phyloP scores from a whole-genome alignment of 2,797 vertebrate species.

The Sebastes matsubarae region DNA sequence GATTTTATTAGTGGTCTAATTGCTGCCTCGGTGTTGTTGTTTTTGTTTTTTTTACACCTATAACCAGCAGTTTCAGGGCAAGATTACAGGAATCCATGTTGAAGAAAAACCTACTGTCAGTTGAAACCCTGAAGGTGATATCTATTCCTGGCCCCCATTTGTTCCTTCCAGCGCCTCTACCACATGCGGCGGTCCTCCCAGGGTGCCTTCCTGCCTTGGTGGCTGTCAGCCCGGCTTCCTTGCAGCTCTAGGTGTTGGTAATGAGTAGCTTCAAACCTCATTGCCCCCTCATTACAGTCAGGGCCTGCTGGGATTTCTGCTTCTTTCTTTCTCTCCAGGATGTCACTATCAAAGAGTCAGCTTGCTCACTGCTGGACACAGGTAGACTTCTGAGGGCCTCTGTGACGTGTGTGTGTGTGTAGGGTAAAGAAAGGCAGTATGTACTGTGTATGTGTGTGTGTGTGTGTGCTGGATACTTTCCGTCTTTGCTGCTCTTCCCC shows the following conservation, averaged over 20 bases:
- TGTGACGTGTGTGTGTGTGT: neutral
- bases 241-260: conserved; percentile 57
- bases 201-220: conserved; percentile 36
- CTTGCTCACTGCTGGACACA: conserved; percentile 39
- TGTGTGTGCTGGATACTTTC: neutral
- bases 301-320: conserved; percentile 58
- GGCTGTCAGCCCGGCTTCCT: conserved; percentile 45
- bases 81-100: conserved; percentile 25
- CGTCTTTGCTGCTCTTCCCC: neutral
- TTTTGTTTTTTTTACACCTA: neutral
- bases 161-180: conserved; percentile 42
- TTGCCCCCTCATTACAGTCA: conserved; percentile 72
- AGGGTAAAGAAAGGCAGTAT: neutral
- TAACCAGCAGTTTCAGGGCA: neutral
- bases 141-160: conserved; percentile 63
- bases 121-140: conserved; percentile 28
- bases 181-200: conserved; percentile 33
- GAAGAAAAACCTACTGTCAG: conserved; percentile 17
- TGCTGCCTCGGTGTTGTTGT: neutral
- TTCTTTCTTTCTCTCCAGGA: conserved; percentile 53
- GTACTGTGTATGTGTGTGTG: neutral
- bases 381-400: conserved; percentile 31
- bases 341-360: conserved; percentile 61
- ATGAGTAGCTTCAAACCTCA: conserved; percentile 71
- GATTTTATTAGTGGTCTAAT: neutral